A percentile compares a stretch with the other conserved stretches of the same genome.
Evolutionary conservation across 2,113 vertebrate genomes (phyloP).

Genomic region (Anthoscopus minutus): DNA sequence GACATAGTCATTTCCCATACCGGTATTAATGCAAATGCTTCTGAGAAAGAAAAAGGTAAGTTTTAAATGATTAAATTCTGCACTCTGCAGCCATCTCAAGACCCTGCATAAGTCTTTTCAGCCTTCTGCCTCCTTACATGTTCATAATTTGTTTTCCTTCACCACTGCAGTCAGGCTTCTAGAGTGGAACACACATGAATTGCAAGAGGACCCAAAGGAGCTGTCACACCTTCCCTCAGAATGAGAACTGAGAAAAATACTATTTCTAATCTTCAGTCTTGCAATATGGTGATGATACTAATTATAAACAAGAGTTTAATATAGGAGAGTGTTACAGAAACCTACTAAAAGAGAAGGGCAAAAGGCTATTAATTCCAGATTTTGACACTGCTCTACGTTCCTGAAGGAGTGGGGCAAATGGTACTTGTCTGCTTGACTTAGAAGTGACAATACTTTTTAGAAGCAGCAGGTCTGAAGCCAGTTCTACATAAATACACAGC

Average conservation of each 20-base stretch:
- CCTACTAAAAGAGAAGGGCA: background rate
- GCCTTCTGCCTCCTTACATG: background rate
- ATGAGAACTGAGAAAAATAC: background rate
- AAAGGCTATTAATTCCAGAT: background rate
- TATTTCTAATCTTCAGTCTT: background rate
- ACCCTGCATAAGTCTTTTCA: background rate
- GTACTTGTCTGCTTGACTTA: background rate
- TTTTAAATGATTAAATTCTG: background rate
- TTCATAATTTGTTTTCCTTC: background rate
- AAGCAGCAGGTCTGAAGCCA: background rate
- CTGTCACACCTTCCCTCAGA: background rate
- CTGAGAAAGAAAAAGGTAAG: background rate
- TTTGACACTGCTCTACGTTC: background rate
- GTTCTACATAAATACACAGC: accelerated
- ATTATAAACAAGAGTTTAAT: background rate
- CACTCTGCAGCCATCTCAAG: background rate
- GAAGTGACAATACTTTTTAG: background rate
- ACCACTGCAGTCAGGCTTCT: background rate
- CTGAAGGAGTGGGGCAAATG: background rate
- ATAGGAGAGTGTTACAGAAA: background rate
- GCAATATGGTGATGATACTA: background rate
- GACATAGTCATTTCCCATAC: background rate
- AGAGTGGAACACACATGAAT: background rate
- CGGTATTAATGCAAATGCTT: background rate
- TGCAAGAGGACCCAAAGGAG: background rate